Evolutionary conservation across 2,888 invertebrate species (phyloP).

Genomic region (Caenorhabditis auriculariae): DNA sequence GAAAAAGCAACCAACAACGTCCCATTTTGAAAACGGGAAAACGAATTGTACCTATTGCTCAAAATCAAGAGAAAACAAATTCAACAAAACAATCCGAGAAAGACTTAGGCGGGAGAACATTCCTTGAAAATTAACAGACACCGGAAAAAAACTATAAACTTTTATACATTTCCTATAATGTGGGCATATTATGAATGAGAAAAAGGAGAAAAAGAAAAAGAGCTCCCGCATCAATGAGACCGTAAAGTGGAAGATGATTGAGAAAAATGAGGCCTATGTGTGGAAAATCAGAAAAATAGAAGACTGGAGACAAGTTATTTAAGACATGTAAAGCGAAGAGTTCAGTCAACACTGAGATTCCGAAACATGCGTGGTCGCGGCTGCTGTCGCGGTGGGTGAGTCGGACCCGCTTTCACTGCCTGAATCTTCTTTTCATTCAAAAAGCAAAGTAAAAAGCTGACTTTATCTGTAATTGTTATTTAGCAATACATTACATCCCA

Average conservation of each 20-base stretch:
- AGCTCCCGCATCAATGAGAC: background rate
- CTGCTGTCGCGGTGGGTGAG: conserved; percentile 27
- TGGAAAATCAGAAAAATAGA: background rate
- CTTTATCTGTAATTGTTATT: background rate
- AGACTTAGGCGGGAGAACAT: too few relatives aligned
- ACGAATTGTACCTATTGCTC: too few relatives aligned
- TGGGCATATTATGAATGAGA: too few relatives aligned
- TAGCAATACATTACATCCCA: background rate
- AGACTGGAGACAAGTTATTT: too few relatives aligned
- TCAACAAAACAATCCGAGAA: too few relatives aligned
- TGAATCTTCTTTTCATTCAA: conserved; percentile 4
- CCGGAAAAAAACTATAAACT: too few relatives aligned
- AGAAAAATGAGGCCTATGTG: background rate
- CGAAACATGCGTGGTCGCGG: conserved; percentile 33
- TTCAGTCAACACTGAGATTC: conserved; percentile 47
- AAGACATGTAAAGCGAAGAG: background rate
- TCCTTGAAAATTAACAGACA: too few relatives aligned
- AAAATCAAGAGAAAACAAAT: too few relatives aligned
- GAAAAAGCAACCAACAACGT: too few relatives aligned
- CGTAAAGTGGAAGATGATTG: conserved; percentile 5
- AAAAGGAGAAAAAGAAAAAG: background rate
- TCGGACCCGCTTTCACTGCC: conserved; percentile 33
- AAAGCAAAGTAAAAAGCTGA: background rate
- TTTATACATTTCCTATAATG: too few relatives aligned
- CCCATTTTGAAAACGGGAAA: too few relatives aligned